Conservation (phyloP, 1,140 invertebrate species). For the Globodera ellingtonae region DNA sequence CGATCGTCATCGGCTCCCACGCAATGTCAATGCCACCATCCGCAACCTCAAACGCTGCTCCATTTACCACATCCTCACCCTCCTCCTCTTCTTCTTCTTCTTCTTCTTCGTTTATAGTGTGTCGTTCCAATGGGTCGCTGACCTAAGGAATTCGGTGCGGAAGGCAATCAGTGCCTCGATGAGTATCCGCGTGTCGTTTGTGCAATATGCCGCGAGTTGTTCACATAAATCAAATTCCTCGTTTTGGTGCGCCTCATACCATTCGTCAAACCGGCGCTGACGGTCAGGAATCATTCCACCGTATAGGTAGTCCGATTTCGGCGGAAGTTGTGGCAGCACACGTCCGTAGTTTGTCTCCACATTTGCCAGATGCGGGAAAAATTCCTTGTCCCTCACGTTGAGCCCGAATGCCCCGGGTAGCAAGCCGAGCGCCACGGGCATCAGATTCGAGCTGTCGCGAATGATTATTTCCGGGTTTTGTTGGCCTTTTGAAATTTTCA, state of each 20-base stretch:
- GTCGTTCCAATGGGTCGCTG: not conserved
- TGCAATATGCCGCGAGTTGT: constrained; percentile 6
- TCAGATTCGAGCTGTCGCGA: constrained; percentile 10
- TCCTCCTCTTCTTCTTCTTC: not conserved
- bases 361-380: constrained; percentile 2
- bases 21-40: constrained; percentile 5
- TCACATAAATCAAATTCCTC: not conserved
- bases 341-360: not conserved
- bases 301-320: not conserved
- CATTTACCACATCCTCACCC: not conserved
- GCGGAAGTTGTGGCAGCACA: not conserved
- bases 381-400: not conserved
- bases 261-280: not conserved
- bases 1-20: constrained; percentile 4
- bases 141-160: not conserved
- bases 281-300: constrained; percentile 5
- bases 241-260: not conserved
- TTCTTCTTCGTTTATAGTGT: not conserved
- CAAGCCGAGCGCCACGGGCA: not conserved
- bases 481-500: not conserved
- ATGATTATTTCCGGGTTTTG: not conserved
- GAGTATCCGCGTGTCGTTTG: not conserved
- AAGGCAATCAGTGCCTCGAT: constrained; percentile 13
- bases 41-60: not conserved
- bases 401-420: not conserved